phyloP scores from a whole-genome alignment of 2,113 vertebrate species.

The Rhinoptilus africanus region DNA sequence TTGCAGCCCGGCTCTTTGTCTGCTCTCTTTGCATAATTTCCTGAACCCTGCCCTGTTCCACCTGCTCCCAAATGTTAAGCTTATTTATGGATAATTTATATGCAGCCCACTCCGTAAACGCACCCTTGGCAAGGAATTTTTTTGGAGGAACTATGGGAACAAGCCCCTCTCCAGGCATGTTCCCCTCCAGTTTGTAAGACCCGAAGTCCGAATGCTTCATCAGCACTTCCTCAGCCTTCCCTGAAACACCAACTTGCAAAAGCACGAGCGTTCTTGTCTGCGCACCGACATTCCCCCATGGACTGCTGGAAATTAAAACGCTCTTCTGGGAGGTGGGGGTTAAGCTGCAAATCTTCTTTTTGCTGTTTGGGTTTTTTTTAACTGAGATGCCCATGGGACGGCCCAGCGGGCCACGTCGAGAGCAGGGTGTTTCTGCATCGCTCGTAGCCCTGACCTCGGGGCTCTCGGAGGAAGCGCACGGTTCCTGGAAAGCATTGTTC shows the following conservation, averaged over 20 bases:
- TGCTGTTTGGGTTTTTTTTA: not conserved
- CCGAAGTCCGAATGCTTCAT: not conserved
- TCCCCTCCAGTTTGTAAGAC: not conserved
- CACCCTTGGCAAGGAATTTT: not conserved
- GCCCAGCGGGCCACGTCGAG: accelerated
- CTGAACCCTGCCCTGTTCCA: conserved; percentile 44
- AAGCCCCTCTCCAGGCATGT: accelerated
- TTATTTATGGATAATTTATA: conserved; percentile 14
- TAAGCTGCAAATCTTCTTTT: accelerated
- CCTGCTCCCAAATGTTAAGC: conserved; percentile 36
- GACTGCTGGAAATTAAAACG: not conserved
- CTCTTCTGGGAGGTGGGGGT: not conserved
- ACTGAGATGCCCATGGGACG: not conserved
- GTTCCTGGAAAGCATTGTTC: conserved; percentile 48
- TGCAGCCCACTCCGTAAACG: not conserved
- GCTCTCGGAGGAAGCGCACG: not conserved
- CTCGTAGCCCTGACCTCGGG: not conserved
- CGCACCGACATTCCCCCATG: accelerated
- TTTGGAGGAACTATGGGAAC: not conserved
- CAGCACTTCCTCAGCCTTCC: not conserved
- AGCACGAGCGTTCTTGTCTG: not conserved
- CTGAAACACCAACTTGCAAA: not conserved
- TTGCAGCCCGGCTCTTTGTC: not conserved
- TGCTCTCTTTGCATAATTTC: conserved; percentile 30
- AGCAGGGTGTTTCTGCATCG: accelerated